phyloP scores from a whole-genome alignment of 2,113 vertebrate genomes.

The Pseudorhombus dupliciocellatus region DNA sequence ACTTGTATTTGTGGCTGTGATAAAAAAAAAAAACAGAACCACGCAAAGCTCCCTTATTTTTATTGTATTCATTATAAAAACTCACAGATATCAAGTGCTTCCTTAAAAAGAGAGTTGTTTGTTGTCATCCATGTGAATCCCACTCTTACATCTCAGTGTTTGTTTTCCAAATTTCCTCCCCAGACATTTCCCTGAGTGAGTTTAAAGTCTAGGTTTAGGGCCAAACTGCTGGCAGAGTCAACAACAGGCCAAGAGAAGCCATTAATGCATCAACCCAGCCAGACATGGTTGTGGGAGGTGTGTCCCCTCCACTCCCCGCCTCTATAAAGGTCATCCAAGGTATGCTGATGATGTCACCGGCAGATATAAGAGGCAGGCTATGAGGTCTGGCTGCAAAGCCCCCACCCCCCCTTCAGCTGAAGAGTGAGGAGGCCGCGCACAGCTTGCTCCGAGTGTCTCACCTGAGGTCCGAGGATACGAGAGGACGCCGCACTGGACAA shows the following conservation, averaged over 20 bases:
- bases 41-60: too few species aligned
- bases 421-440: constrained; percentile 16
- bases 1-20: neutral
- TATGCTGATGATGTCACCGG: constrained; percentile 61
- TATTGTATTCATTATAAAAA: too few species aligned
- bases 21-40: too few species aligned
- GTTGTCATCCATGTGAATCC: neutral
- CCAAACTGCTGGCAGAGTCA: constrained; percentile 37
- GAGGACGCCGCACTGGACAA: constrained; percentile 42
- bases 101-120: neutral
- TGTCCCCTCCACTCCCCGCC: neutral
- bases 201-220: constrained; percentile 24
- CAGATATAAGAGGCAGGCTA: constrained; percentile 67
- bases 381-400: constrained; percentile 16
- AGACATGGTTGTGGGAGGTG: constrained; percentile 39
- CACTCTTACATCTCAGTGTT: neutral
- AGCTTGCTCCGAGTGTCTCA: constrained; percentile 17
- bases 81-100: neutral
- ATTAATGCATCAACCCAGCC: constrained; percentile 41
- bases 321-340: constrained; percentile 57
- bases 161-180: constrained; percentile 16
- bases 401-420: constrained; percentile 1
- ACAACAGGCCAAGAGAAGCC: constrained; percentile 29
- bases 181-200: constrained; percentile 23
- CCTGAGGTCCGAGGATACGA: constrained; percentile 30